Evolutionary conservation across 2,113 vertebrate genomes (phyloP).

Genomic region (Nettapus auritus): DNA sequence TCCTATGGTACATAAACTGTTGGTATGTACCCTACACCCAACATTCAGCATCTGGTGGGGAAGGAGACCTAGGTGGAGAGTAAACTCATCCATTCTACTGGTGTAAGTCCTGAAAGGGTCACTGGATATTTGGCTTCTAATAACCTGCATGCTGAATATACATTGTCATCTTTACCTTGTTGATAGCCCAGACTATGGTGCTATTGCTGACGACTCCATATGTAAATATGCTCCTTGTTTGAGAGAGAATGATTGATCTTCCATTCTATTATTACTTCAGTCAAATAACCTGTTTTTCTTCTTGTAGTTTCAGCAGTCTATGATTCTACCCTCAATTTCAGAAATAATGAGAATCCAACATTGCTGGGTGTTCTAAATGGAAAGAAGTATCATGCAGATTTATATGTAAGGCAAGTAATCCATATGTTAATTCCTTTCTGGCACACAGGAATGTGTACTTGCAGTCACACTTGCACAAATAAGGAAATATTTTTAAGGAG

Average conservation of each 20-base stretch:
- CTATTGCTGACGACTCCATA: neutral
- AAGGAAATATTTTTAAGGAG: neutral
- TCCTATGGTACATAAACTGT: neutral
- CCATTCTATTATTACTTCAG: neutral
- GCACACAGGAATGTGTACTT: neutral
- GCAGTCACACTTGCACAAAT: neutral
- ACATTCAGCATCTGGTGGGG: neutral
- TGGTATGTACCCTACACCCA: neutral
- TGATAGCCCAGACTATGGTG: neutral
- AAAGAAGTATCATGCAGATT: conserved; percentile 93
- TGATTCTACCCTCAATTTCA: conserved; percentile 97
- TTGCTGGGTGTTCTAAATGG: conserved; percentile 92
- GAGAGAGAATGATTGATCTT: neutral
- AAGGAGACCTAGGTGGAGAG: neutral
- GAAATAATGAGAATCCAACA: conserved; percentile 90
- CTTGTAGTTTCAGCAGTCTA: conserved; percentile 93
- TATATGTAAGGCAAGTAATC: conserved; percentile 88
- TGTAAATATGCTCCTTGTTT: neutral
- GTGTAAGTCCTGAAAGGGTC: neutral
- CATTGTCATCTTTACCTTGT: neutral
- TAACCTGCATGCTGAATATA: neutral
- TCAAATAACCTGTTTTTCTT: conserved; percentile 49
- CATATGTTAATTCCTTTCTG: neutral
- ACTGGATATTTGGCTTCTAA: neutral
- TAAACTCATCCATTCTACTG: neutral